phyloP scores from a whole-genome alignment of 2,888 invertebrate genomes.

The Synanthedon andrenaeformis region DNA sequence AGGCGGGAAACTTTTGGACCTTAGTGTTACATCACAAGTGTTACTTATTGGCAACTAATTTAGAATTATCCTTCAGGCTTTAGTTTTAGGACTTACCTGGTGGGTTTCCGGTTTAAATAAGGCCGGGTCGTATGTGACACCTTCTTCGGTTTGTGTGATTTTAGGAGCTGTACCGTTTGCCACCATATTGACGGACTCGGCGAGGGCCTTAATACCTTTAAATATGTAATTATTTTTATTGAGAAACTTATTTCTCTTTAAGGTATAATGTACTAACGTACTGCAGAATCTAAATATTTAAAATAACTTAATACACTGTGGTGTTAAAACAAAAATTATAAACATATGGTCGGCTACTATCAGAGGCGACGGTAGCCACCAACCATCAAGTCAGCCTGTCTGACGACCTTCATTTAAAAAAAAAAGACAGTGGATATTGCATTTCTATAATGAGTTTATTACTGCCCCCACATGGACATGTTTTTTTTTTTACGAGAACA shows the following conservation, averaged over 20 bases:
- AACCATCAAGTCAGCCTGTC: too few species aligned
- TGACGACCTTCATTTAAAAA: too few species aligned
- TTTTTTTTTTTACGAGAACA: too few species aligned
- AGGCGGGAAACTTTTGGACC: too few species aligned
- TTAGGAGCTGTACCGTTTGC: slow-evolving; percentile 85
- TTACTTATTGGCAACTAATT: too few species aligned
- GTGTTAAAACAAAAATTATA: not conserved
- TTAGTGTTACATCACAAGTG: too few species aligned
- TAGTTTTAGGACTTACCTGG: slow-evolving; percentile 48
- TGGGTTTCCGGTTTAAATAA: slow-evolving; percentile 89
- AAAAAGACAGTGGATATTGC: too few species aligned
- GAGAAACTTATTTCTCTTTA: not conserved
- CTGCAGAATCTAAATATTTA: not conserved
- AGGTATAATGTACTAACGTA: not conserved
- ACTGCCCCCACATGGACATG: too few species aligned
- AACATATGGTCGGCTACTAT: not conserved
- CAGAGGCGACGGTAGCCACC: too few species aligned
- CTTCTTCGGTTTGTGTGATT: slow-evolving; percentile 83
- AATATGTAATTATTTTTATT: slow-evolving; percentile 10
- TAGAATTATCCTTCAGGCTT: too few species aligned
- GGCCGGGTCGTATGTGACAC: slow-evolving; percentile 93
- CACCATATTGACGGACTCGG: slow-evolving; percentile 88
- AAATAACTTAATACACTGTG: not conserved
- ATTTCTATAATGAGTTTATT: too few species aligned
- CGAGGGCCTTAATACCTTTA: slow-evolving; percentile 76